A percentile compares a stretch with the other conserved stretches of the same genome.
These are phyloP conservation scores for Pelecanus crispus DNA, from an alignment of 2,113 vertebrate species.

Conservation along the genomic window DNA sequence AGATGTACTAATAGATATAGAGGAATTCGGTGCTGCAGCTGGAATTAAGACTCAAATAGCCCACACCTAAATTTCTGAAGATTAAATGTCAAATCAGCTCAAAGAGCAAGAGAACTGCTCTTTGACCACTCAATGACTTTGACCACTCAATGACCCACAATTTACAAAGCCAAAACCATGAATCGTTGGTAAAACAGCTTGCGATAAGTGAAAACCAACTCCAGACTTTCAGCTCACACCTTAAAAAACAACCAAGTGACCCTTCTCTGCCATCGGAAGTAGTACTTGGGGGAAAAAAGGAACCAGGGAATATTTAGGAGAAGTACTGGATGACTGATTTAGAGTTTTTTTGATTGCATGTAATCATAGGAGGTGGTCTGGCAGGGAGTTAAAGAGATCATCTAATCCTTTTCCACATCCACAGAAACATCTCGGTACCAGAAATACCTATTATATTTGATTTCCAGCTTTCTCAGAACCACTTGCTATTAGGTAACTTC, in stretches of 20 bases:
- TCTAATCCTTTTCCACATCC: background rate
- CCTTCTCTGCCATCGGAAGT: background rate
- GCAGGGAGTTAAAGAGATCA: background rate
- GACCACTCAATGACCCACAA: background rate
- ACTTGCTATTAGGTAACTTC: constrained; percentile 21
- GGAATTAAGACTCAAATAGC: background rate
- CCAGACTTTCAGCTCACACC: background rate
- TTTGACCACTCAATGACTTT: background rate
- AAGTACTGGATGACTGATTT: background rate
- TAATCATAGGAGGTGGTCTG: background rate
- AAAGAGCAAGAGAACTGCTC: background rate
- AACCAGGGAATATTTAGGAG: background rate
- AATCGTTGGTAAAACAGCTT: background rate
- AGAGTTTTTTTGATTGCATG: background rate
- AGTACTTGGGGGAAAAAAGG: background rate
- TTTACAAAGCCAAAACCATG: background rate
- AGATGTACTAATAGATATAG: background rate
- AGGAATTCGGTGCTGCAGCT: background rate
- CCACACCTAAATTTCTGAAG: background rate
- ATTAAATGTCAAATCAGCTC: background rate
- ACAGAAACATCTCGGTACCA: background rate
- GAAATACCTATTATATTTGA: background rate
- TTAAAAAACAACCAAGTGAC: background rate
- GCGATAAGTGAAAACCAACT: background rate
- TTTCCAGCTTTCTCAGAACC: background rate